A percentile compares a stretch with the other conserved stretches of the same genome.
Conservation (phyloP, 2,113 vertebrate genomes). For the Dasyurus viverrinus region DNA sequence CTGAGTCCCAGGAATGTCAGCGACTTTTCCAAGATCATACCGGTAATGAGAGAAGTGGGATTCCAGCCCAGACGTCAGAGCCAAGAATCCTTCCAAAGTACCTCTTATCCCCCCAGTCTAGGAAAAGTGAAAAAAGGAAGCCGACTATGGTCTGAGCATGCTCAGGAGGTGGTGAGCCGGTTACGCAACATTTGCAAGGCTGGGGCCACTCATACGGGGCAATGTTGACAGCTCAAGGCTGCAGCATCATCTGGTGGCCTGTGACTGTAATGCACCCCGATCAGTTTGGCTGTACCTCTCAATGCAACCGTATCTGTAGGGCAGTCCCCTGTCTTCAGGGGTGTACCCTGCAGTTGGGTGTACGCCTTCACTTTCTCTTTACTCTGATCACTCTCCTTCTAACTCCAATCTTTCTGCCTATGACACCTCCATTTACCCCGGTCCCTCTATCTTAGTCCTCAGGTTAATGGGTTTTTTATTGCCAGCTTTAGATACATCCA, state of each 20-base stretch:
- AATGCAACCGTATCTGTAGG: neutral
- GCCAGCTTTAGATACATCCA: neutral
- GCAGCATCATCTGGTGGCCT: neutral
- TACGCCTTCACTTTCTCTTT: neutral
- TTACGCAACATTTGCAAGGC: neutral
- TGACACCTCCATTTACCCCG: neutral
- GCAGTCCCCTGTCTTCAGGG: neutral
- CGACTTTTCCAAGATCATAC: neutral
- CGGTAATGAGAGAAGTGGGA: neutral
- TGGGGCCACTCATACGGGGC: neutral
- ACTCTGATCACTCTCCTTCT: neutral
- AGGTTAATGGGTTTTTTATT: neutral
- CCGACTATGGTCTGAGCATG: neutral
- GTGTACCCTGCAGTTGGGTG: too few relatives aligned
- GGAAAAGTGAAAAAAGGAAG: neutral
- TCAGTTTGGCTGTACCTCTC: neutral
- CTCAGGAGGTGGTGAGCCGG: neutral
- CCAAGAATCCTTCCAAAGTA: neutral
- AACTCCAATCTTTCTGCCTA: neutral
- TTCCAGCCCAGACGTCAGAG: neutral
- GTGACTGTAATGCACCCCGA: neutral
- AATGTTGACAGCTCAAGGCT: neutral
- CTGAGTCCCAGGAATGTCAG: neutral
- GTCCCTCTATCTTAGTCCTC: neutral
- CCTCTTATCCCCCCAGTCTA: neutral